A percentile compares a stretch with the other conserved stretches of the same genome.
Evolutionary conservation across 2,888 invertebrate species (phyloP).

Genomic region (Boloria euphrosyne): DNA sequence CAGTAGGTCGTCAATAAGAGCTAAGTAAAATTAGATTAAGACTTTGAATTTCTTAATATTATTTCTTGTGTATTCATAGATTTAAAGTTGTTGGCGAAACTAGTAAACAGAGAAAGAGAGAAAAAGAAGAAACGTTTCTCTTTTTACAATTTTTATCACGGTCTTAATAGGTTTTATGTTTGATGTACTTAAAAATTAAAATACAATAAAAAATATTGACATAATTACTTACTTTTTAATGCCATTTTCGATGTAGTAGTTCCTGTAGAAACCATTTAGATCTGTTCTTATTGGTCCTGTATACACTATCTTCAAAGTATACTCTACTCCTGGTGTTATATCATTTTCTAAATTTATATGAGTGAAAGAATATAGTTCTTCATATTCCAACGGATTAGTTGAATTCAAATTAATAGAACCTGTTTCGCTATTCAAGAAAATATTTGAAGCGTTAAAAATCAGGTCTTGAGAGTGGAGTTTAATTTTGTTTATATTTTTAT

Average conservation of each 20-base stretch:
- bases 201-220: too few relatives aligned
- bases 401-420: constrained; percentile 46
- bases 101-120: too few relatives aligned
- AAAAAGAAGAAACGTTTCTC: too few relatives aligned
- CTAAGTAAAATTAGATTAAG: too few relatives aligned
- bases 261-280: constrained; percentile 84
- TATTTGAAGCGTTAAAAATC: constrained; percentile 51
- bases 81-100: too few relatives aligned
- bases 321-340: constrained; percentile 60
- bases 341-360: constrained; percentile 66
- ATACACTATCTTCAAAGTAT: constrained; percentile 78
- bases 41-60: too few relatives aligned
- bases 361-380: constrained; percentile 70
- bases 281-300: constrained; percentile 79
- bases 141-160: too few relatives aligned
- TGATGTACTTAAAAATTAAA: too few relatives aligned
- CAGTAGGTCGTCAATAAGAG: too few relatives aligned
- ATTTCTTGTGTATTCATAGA: too few relatives aligned
- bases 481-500: constrained; percentile 55
- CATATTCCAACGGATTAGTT: constrained; percentile 57
- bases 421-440: constrained; percentile 52
- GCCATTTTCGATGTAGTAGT: constrained; percentile 77
- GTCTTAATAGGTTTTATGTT: too few relatives aligned
- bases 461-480: constrained; percentile 69
- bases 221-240: constrained; percentile 74